Evolutionary conservation across 35 echinoderm and acorn worm genomes (phyloP), one percentile per base, ranked within the genome.

Genomic region (Ptychodera flava): DNA sequence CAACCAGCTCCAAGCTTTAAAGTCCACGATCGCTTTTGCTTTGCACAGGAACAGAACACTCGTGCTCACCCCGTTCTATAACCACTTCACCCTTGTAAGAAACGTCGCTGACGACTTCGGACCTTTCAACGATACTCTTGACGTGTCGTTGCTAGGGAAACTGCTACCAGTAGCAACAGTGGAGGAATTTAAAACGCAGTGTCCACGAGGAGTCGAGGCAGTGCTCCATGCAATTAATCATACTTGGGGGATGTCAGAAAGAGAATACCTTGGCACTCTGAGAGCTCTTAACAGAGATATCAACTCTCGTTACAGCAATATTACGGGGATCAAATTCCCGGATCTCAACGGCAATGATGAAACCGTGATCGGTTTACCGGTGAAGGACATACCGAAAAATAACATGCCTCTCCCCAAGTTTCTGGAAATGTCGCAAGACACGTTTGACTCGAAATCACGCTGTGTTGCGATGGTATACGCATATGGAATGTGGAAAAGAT

Each of bases 1-100:
- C 76, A 92, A 92, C 77, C 91, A 92, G 80, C 1, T 92, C 10
- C 91, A 92, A 78, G 86, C 86, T 0, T 37, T 92, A 22, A 88
- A 88, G 34, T 77, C 88, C 0, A 52, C 82, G 45, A 37, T 75
- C n/a, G 81, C 81, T 28, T 52, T 88, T 33, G 91, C 91, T 31
- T 35, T 83, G 33, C 76, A 82, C n/a, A 79, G 85, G 1, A 92
- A 92, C 14, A 77, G 83, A 32, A 92, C 91, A 0, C 27, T 92
- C 15, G 91, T 92, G 28, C 31, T 92, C 28, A 33, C 91, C 29
- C 91, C 91, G 27, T 92, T 92, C 77, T 92, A 88, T 76, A 82
- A 92, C 35, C 91, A 92, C 27, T 31, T 33, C 30, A 38, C 86
- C 1, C 45, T 64, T 16, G 22, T 85, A 36, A 83, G 85, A 33